Base-by-base conservation (phyloP, 2,888 invertebrate species). In the Sylvicola cinctus region DNA sequence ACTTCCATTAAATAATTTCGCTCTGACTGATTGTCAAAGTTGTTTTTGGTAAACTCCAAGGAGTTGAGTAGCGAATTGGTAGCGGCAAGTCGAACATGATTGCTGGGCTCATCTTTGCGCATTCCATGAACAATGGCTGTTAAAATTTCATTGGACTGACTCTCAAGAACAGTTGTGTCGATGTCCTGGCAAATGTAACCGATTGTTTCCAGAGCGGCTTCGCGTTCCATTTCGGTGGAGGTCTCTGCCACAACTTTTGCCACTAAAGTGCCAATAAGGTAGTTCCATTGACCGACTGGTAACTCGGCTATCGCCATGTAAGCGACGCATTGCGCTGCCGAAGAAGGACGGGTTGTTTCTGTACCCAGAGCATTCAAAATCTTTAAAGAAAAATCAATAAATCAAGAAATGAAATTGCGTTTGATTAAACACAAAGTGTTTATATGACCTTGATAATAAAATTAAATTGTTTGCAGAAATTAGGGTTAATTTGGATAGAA, bases 1-100 rank as follows among this genome's bases (percentile, higher is more conserved):
- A 93, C 91, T 64, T 98, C 93, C 98, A 98, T 99, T 36, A 99
- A 96, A 54, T 90, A 93, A 60, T 98, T 91, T 42, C 98, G 69
- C 60, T 99, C 98, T 37, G 79, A 72, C 66, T 95, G 93, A 53
- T 85, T 87, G 46, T 95, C 93, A 61, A 99, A 99, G 62, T 98
- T 99, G 20, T 87, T 85, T 62, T 85, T 84, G 12, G 96, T 98
- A 52, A 99, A 99, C 62, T 99, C 98, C 13, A 32, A 23, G 0
- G 96, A 98, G 60, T 99, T 99, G 32, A 85, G 69, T 17, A 99
- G 66, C 3, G 98, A 96, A 46, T 81, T 91, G 5, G 95, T 96
- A 16, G 98, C 98, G 29, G 98, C 96, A 34, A 95, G 65, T 40
- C 88, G 70, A 3, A 99, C 96, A 58, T 95, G 81, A 53, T 79